phyloP scores from a whole-genome alignment of 2,888 invertebrate species.

The Catonia carolina region DNA sequence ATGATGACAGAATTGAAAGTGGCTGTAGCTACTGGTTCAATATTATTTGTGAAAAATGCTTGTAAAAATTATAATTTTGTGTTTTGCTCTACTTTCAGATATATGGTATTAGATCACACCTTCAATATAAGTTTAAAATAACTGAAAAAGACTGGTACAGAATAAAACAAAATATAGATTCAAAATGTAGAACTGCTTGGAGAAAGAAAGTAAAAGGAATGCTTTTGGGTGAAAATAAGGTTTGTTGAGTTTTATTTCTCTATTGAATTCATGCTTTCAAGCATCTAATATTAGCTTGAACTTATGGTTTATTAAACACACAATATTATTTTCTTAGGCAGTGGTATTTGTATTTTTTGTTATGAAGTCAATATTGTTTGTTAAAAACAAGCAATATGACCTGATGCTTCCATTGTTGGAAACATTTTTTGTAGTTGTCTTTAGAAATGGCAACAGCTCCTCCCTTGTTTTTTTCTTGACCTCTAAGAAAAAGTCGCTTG shows the following conservation, averaged over 20 bases:
- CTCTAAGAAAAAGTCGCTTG: no score
- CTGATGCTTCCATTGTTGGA: no score
- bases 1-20: no score
- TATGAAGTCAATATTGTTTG: not conserved
- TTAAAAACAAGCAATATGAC: no score
- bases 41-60: no score
- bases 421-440: no score
- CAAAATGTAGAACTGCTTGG: slow-evolving; percentile 48
- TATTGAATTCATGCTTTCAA: not conserved
- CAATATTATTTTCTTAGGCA: not conserved
- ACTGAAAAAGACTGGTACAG: slow-evolving; percentile 48
- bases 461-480: no score
- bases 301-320: not conserved
- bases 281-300: not conserved
- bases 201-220: slow-evolving; percentile 35
- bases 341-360: not conserved
- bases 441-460: no score
- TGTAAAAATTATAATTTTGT: no score
- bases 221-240: slow-evolving; percentile 27
- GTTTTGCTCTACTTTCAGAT: slow-evolving; percentile 31
- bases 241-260: not conserved
- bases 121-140: slow-evolving; percentile 45
- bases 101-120: slow-evolving; percentile 43
- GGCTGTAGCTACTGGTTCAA: no score
- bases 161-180: slow-evolving; percentile 49